phyloP scores from a whole-genome alignment of 2,888 invertebrate genomes.

The Brachynemurus nebulosus region DNA sequence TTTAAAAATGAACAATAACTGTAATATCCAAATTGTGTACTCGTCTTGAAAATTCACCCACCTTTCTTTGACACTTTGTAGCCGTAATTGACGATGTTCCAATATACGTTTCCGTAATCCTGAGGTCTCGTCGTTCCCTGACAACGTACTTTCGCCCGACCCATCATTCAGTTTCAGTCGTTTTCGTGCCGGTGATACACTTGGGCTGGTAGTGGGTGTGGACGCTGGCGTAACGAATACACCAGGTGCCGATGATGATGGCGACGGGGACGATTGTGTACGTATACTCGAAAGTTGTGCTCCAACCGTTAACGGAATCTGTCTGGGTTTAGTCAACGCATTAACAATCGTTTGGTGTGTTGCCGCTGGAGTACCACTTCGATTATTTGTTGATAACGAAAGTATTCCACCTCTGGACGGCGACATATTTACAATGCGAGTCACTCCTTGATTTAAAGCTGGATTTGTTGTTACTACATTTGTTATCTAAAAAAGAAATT shows the following conservation, averaged over 20 bases:
- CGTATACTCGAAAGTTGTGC: constrained; percentile 19
- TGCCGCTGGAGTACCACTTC: not conserved
- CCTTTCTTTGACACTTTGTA: constrained; percentile 55
- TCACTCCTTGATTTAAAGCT: constrained; percentile 32
- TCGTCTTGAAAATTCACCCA: no score
- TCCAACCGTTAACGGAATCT: constrained; percentile 12
- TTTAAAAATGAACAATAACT: no score
- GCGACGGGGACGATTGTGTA: constrained; percentile 10
- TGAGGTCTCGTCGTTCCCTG: constrained; percentile 33
- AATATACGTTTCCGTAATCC: constrained; percentile 50
- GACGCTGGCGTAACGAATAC: constrained; percentile 16
- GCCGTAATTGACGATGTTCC: constrained; percentile 54
- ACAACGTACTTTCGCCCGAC: constrained; percentile 27
- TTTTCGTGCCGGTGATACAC: constrained; percentile 33
- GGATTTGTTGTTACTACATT: constrained; percentile 26
- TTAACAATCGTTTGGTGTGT: constrained; percentile 30
- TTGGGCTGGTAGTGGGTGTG: constrained; percentile 20
- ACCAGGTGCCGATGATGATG: constrained; percentile 14
- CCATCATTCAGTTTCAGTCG: constrained; percentile 30
- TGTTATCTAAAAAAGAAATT: constrained; percentile 20
- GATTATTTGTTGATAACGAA: constrained; percentile 25
- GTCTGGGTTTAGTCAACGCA: constrained; percentile 27
- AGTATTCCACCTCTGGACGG: constrained; percentile 24
- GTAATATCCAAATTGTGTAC: no score
- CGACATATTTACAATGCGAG: constrained; percentile 38